These are phyloP conservation scores for Sogatella furcifera DNA, from an alignment of 1,140 invertebrate species.

Conservation along the genomic window DNA sequence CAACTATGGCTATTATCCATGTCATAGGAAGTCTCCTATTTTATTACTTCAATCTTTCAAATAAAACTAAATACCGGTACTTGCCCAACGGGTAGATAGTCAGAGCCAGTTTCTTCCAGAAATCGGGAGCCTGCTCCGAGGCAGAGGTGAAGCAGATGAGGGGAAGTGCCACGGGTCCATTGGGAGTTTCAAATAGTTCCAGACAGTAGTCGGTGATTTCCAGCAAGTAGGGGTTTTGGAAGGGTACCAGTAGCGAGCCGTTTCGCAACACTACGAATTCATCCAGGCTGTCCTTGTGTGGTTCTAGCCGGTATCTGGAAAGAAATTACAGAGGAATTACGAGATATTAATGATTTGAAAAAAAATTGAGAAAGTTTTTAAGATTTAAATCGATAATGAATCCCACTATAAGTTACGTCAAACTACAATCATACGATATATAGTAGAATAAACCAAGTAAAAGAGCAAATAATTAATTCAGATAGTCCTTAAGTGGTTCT, in stretches of 20 bases:
- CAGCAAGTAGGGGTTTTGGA: slow-evolving; percentile 26
- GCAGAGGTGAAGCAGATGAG: slow-evolving; percentile 35
- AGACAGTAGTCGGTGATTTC: slow-evolving; percentile 44
- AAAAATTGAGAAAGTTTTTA: neutral
- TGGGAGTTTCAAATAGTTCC: slow-evolving; percentile 25
- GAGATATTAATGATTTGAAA: neutral
- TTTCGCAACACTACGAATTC: slow-evolving; percentile 44
- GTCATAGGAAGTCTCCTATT: too few relatives aligned
- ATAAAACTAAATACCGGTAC: too few relatives aligned
- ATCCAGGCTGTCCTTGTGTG: slow-evolving; percentile 36
- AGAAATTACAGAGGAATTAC: neutral
- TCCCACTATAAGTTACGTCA: too few relatives aligned
- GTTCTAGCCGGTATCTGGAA: slow-evolving; percentile 40
- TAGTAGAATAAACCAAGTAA: too few relatives aligned
- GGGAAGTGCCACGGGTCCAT: slow-evolving; percentile 24
- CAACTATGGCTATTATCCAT: too few relatives aligned
- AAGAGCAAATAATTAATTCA: too few relatives aligned
- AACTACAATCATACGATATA: too few relatives aligned
- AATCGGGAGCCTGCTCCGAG: slow-evolving; percentile 26
- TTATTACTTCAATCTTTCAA: too few relatives aligned
- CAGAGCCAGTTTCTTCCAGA: slow-evolving; percentile 23
- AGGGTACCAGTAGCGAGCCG: slow-evolving; percentile 43
- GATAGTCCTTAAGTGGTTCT: too few relatives aligned
- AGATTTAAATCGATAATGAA: too few relatives aligned
- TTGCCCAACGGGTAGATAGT: slow-evolving; percentile 14